Base-by-base conservation (phyloP, 2,888 invertebrate genomes). In the Agrochola circellaris region DNA sequence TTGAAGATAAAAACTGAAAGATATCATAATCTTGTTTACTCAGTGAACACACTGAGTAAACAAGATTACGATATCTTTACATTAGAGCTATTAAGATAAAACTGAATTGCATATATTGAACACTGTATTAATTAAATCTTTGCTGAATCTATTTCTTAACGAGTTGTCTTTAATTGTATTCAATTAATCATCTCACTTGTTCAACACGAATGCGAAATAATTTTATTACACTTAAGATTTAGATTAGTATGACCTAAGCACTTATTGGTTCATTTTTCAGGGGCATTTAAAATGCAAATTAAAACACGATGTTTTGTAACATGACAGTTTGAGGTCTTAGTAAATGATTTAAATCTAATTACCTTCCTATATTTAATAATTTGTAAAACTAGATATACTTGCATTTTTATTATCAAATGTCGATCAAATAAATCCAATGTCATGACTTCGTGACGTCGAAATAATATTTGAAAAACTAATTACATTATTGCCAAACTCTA, bases 51-150 rank as follows among this genome's bases (percentile, higher is more conserved):
- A 65, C 17, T 34, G n/a, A 20, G 15, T 17, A 79, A 78, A 54
- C 65, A 60, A 51, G 15, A 79, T 60, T 34, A 60, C 34, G 7
- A 26, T 48, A 56, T 26, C 1, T 51, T 34, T 26, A 56, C 45
- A n/a, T 65, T 54, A n/a, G 0, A 79, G 23, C 34, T 60, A 73
- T 58, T 60, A 20, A 66, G 65, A 78, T 80, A 45, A 73, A 79
- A 42, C 51, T 42, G 73, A 73, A 79, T 79, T 65, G 58, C 1
- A 60, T 34, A 17, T 15, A 62, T 65, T 79, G 15, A 54, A 73
- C 65, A 45, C 45, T 34, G 15, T n/a, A n/a, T 38, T 45, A 58
- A 17, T 48, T 17, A 51, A 34, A 79, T 61, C 0, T 11, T 26
- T 60, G 9, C 48, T 60, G 17, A 60, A 74, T 45, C 13, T 38